These are phyloP conservation scores for Clinocottus analis DNA, from an alignment of 2,113 vertebrate species.

Conservation along the genomic window DNA sequence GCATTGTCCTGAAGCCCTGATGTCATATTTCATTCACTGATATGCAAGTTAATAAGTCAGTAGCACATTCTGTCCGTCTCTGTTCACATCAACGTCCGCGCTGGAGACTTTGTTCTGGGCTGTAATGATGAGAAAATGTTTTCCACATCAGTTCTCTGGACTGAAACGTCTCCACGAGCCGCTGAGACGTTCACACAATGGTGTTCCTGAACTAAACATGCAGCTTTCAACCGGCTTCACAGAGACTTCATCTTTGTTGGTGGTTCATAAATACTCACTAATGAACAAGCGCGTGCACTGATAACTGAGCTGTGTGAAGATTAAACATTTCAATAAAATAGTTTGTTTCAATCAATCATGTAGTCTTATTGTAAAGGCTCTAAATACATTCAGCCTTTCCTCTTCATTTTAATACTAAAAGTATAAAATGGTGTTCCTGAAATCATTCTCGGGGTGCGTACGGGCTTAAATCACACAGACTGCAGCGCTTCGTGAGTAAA, in stretches of 20 bases:
- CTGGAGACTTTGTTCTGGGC: conserved; percentile 32
- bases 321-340: neutral
- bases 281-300: neutral
- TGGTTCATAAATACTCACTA: neutral
- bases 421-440: neutral
- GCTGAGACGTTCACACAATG: neutral
- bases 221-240: neutral
- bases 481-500: neutral
- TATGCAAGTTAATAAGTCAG: conserved; percentile 72
- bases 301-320: neutral
- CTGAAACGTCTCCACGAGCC: neutral
- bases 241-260: neutral
- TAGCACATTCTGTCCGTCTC: conserved; percentile 63
- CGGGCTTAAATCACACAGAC: neutral
- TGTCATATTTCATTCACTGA: conserved; percentile 70
- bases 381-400: neutral
- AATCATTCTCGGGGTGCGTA: neutral
- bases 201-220: neutral
- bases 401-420: neutral
- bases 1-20: conserved; percentile 54
- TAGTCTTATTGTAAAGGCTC: neutral
- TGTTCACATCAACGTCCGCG: conserved; percentile 36
- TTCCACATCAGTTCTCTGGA: conserved; percentile 23
- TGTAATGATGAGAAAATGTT: conserved; percentile 20
- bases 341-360: too few species aligned